Evolutionary conservation across 2,888 invertebrate species (phyloP), one percentile per base, ranked within the genome.

Genomic region (Helicoverpa assulta): DNA sequence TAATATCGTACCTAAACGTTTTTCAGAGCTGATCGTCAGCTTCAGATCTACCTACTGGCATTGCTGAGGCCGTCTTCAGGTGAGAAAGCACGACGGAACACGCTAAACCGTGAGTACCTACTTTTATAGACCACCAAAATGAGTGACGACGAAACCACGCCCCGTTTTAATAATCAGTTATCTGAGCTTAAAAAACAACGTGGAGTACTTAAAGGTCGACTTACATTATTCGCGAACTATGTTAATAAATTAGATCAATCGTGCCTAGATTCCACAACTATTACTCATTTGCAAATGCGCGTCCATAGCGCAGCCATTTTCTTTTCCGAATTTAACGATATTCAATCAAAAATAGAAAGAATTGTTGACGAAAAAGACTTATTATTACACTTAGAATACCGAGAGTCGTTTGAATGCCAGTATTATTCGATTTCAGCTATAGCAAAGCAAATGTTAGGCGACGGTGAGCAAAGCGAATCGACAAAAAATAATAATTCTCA

Each of bases 1-100:
- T 43, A 40, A 40, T 57, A 21, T 16, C 57, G 57, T 57, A 40
- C 57, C 10, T 57, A 40, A 43, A 57, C 57, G 40, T 57, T 57
- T 57, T 57, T 10, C 16, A 57, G 57, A 57, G 16, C 57, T 57
- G 21, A 40, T 40, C 7, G 37, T 5, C 37, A 5, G 37, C 3
- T 3, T 37, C 37, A 37, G 37, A 37, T 37, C 37, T 37, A 7
- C 37, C 56, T 40, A 14, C 40, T 21, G 0, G 40, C 16, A 21
- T 21, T 21, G 19, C 57, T 43, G 57, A 1, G 57, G 21, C 19
- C 40, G 40, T 43, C 57, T 57, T 16, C n/a, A 16, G 26, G 26
- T 54, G 26, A 16, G 29, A 29, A 16, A 43, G 37, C 37, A 43
- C 43, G 43, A 43, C 16, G 43, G 43, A 43, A 8, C 37, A 37